These are phyloP conservation scores for Morpho helenor DNA, from an alignment of 2,888 invertebrate species.

Conservation along the genomic window DNA sequence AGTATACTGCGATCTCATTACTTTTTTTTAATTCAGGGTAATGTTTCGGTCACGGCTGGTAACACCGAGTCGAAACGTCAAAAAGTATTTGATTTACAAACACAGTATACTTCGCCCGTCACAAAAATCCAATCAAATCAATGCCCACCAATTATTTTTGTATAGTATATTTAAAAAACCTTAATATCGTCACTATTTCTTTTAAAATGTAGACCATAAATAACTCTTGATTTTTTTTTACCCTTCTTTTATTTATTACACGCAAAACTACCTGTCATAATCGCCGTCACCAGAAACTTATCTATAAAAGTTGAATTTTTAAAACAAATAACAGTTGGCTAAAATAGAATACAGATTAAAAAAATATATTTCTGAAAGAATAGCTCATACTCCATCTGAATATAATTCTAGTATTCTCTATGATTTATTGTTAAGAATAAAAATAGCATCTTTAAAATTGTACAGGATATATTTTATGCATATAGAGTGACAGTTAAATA, in stretches of 20 bases:
- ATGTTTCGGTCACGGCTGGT: no score
- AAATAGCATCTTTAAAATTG: conserved; percentile 23
- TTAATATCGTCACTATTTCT: no score
- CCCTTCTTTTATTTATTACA: not conserved
- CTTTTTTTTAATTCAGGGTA: no score
- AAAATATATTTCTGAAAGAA: conserved; percentile 13
- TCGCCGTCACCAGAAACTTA: not conserved
- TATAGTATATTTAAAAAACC: not conserved
- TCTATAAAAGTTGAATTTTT: conserved; percentile 1
- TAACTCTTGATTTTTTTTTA: not conserved
- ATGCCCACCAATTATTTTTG: no score
- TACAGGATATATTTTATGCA: conserved; percentile 19
- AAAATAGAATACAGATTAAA: conserved; percentile 10
- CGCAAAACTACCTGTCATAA: not conserved
- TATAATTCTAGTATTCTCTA: conserved; percentile 18
- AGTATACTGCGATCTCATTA: no score
- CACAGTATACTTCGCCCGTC: no score
- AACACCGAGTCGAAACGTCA: no score
- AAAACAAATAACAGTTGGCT: conserved; percentile 8
- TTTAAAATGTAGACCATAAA: no score
- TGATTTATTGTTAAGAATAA: conserved; percentile 18
- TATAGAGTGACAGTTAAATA: conserved; percentile 13
- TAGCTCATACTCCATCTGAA: conserved; percentile 13
- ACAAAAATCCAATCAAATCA: no score
- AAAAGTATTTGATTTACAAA: no score